Percentiles rank a stretch among this genome's conserved stretches.
Evolutionary conservation across 2,797 vertebrate genomes (phyloP).

Genomic region (Chelmon rostratus): DNA sequence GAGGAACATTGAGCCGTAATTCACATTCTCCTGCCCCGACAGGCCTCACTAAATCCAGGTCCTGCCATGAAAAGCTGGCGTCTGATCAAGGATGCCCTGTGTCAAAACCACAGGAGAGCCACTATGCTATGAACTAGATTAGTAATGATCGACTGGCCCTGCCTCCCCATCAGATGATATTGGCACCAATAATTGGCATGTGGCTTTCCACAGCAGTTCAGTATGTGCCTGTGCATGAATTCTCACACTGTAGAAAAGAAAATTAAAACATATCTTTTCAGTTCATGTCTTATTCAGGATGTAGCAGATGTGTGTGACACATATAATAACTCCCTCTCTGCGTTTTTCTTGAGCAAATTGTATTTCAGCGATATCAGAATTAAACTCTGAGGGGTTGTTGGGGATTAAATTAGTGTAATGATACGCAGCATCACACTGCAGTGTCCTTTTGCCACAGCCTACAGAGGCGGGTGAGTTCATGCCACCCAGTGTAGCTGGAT

Average conservation of each 20-base stretch:
- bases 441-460: constrained; percentile 41
- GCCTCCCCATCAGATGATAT: constrained; percentile 29
- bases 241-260: constrained; percentile 10
- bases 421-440: constrained; percentile 45
- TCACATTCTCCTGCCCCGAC: constrained; percentile 78
- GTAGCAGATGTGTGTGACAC: constrained; percentile 35
- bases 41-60: constrained; percentile 75
- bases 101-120: constrained; percentile 47
- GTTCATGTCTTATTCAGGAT: constrained; percentile 28
- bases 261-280: constrained; percentile 38
- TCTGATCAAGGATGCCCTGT: constrained; percentile 66
- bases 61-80: constrained; percentile 63
- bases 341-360: constrained; percentile 35
- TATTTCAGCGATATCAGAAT: constrained; percentile 43
- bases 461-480: constrained; percentile 30
- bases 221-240: constrained; percentile 41
- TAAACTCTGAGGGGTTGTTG: constrained; percentile 33
- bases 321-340: constrained; percentile 20
- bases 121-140: constrained; percentile 64
- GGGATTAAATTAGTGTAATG: constrained; percentile 59
- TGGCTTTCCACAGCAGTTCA: constrained; percentile 24
- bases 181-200: constrained; percentile 48
- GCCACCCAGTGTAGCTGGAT: constrained; percentile 26
- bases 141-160: constrained; percentile 56
- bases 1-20: constrained; percentile 81